Base-by-base conservation (phyloP, 2,888 invertebrate genomes). In the Thera obeliscata region DNA sequence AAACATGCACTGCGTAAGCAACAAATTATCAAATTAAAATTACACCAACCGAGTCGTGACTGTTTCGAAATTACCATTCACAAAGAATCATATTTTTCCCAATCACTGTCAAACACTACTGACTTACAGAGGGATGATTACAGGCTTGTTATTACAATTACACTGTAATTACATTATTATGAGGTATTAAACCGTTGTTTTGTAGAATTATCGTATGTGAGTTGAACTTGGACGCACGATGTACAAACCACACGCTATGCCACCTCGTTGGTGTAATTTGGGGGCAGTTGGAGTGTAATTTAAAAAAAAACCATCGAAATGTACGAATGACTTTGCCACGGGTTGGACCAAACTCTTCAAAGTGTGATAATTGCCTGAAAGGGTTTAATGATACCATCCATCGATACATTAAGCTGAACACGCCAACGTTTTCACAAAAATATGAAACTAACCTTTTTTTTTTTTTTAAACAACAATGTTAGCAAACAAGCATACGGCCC, bases 171-270 rank as follows among this genome's bases (percentile, higher is more conserved):
- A 69, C 43, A 61, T 58, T 65, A 66, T 70, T 69, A 65, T 59
- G 66, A 65, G 56, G 76, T 61, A 74, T 76, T 76, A 76, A 75
- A 59, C 56, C 63, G 74, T 72, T 66, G 78, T 80, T 78, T 72
- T 63, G 72, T 75, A 76, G 72, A 82, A 81, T 82, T 81, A 78
- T 78, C 76, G 76, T 62, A 66, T 75, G 71, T 74, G 55, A 72
- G 67, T 61, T 66, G 71, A 66, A 74, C 71, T 70, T 72, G 62
- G 11, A 46, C 38, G 59, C 50, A 65, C 56, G 64, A 52, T 61
- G 67, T 60, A 57, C 7, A 55, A 22, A 33, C 7, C n/a, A 50
- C 74, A 74, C 73, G 73, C 77, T 52, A 75, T 70, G 66, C 69
- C 64, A 70, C 66, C 61, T 74, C 59, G 70, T 74, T 72, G 61